phyloP scores from a whole-genome alignment of 2,113 vertebrate species.

The Oxyruncus cristatus region DNA sequence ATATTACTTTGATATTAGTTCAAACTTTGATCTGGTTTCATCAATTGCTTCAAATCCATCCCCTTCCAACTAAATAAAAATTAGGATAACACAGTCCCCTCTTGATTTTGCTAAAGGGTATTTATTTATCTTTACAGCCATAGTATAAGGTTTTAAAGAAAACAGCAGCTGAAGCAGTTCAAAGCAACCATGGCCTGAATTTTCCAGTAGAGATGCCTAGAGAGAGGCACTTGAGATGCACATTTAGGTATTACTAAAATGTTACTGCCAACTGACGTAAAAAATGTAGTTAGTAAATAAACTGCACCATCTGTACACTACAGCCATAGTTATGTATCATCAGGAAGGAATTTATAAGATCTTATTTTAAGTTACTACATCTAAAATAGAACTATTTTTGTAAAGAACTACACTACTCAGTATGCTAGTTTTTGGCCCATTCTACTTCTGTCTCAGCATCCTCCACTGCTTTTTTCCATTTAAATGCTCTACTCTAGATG shows the following conservation, averaged over 20 bases:
- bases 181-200: not conserved
- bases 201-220: conserved; percentile 26
- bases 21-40: not conserved
- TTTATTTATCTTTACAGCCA: conserved; percentile 27
- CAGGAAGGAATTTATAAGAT: conserved; percentile 25
- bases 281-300: conserved; percentile 41
- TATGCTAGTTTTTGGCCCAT: not conserved
- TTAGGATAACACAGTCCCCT: not conserved
- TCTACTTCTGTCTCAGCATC: not conserved
- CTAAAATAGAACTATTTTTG: not conserved
- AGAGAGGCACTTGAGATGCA: conserved; percentile 8
- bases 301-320: conserved; percentile 30
- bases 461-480: not conserved
- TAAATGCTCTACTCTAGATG: not conserved
- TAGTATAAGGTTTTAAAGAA: not conserved
- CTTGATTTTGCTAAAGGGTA: not conserved
- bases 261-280: not conserved
- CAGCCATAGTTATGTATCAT: not conserved
- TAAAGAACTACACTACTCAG: not conserved
- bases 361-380: not conserved
- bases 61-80: not conserved
- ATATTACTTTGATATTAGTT: not conserved
- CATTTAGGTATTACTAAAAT: conserved; percentile 41
- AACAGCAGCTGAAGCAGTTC: not conserved
- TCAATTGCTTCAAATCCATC: not conserved